phyloP scores from a whole-genome alignment of 1,140 invertebrate genomes.

The Zaprionus vittiger region DNA sequence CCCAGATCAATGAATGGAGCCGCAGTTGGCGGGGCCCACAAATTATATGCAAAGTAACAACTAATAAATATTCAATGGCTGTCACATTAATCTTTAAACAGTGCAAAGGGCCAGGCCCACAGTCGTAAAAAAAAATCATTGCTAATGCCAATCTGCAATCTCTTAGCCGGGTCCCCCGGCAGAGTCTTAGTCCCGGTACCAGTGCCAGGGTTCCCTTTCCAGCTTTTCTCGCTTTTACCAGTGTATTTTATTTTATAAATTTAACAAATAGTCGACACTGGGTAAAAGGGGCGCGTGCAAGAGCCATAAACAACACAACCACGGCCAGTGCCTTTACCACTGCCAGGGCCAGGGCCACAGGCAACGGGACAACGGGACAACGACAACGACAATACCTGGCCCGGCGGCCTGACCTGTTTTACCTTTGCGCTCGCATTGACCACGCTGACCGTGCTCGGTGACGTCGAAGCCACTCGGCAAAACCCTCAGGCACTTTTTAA shows the following conservation, averaged over 20 bases:
- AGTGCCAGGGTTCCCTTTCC: constrained; percentile 7
- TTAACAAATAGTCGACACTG: constrained; percentile 76
- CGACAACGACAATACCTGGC: constrained; percentile 74
- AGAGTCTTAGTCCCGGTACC: constrained; percentile 1
- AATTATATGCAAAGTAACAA: constrained; percentile 82
- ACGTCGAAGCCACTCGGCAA: constrained; percentile 74
- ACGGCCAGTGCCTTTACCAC: constrained; percentile 44
- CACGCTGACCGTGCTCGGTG: constrained; percentile 59
- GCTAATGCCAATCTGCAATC: constrained; percentile 77
- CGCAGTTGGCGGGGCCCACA: constrained; percentile 60
- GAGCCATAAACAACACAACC: constrained; percentile 75
- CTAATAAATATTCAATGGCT: constrained; percentile 81
- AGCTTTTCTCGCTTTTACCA: constrained; percentile 5
- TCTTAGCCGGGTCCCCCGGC: constrained; percentile 49
- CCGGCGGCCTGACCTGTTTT: constrained; percentile 71
- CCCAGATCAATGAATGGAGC: constrained; percentile 61
- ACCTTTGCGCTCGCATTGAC: constrained; percentile 67
- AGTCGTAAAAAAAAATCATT: constrained; percentile 63
- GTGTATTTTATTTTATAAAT: constrained; percentile 72
- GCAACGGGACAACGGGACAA: background rate
- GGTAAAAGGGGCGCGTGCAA: constrained; percentile 73
- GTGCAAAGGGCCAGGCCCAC: constrained; percentile 46
- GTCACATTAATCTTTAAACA: constrained; percentile 81
- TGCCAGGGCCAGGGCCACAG: constrained; percentile 20
- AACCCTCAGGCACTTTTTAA: constrained; percentile 82